Percentiles rank a stretch among this genome's conserved stretches.
Evolutionary conservation across 2,888 invertebrate genomes (phyloP).

Genomic region (Stenchaetothrips biformis): DNA sequence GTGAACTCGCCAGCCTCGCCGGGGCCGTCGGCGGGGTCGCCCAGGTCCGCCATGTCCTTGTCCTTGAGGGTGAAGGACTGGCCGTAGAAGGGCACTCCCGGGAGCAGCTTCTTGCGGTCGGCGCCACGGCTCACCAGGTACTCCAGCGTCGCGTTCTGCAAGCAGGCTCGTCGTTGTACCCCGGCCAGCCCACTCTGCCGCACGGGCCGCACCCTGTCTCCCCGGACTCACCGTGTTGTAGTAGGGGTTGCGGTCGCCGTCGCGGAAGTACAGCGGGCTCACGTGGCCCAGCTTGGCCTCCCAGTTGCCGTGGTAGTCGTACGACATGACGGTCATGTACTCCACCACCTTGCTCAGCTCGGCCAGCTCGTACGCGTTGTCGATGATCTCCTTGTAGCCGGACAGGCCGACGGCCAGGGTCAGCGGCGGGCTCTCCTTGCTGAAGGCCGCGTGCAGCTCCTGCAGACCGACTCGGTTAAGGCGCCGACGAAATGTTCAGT

Average conservation of each 20-base stretch:
- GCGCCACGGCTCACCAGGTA: constrained; percentile 86
- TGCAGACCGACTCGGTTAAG: constrained; percentile 40
- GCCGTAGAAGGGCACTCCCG: constrained; percentile 87
- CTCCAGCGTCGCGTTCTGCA: constrained; percentile 76
- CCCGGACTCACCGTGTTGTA: constrained; percentile 65
- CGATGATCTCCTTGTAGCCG: constrained; percentile 86
- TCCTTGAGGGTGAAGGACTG: constrained; percentile 67
- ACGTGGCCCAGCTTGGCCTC: constrained; percentile 74
- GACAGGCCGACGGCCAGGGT: constrained; percentile 77
- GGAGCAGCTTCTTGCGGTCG: constrained; percentile 71
- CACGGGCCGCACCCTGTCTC: constrained; percentile 29
- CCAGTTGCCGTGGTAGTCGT: constrained; percentile 89
- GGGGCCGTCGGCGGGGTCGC: constrained; percentile 69
- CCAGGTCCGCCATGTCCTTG: constrained; percentile 59
- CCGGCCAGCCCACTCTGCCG: not conserved
- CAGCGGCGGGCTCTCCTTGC: constrained; percentile 59
- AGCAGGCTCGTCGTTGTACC: not conserved
- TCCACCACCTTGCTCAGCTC: constrained; percentile 65
- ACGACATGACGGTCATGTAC: constrained; percentile 80
- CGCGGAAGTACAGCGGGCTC: constrained; percentile 64
- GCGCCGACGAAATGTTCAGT: not conserved
- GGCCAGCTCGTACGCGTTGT: constrained; percentile 74
- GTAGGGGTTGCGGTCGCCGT: constrained; percentile 64
- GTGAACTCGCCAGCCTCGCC: constrained; percentile 83
- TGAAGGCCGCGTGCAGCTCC: constrained; percentile 62